Evolutionary conservation across 2,888 invertebrate species (phyloP).

Genomic region (Gandaritis pyraliata): DNA sequence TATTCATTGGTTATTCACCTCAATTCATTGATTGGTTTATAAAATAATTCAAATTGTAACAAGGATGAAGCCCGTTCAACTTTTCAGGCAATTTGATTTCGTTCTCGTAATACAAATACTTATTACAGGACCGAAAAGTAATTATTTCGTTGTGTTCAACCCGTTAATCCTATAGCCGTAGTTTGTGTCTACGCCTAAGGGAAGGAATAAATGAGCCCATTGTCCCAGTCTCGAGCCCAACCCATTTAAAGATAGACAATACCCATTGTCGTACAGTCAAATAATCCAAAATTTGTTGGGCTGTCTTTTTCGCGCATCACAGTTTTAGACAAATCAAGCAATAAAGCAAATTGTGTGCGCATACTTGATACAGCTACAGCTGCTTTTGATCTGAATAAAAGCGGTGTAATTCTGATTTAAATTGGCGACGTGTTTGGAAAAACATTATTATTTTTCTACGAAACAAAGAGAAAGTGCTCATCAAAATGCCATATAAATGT

Average conservation of each 20-base stretch:
- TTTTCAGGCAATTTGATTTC: conserved; percentile 38
- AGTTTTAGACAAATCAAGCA: conserved; percentile 58
- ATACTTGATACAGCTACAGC: not conserved
- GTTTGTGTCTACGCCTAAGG: conserved; percentile 72
- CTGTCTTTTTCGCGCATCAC: conserved; percentile 64
- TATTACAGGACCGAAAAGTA: conserved; percentile 57
- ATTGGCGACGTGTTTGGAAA: not conserved
- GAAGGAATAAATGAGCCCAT: conserved; percentile 76
- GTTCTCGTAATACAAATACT: conserved; percentile 38
- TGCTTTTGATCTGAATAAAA: not conserved
- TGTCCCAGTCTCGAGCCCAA: conserved; percentile 66
- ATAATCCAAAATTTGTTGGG: conserved; percentile 73
- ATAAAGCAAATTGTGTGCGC: not conserved
- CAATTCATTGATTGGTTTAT: no score
- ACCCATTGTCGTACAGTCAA: conserved; percentile 71
- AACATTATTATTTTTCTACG: conserved; percentile 7
- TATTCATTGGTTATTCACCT: no score
- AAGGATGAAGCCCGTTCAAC: conserved; percentile 21
- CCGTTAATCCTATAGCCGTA: conserved; percentile 66
- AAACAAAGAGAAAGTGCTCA: conserved; percentile 41
- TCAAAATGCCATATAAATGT: conserved; percentile 52
- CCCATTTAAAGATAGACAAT: conserved; percentile 77
- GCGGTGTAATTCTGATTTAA: conserved; percentile 17
- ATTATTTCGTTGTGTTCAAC: conserved; percentile 68
- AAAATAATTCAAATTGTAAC: not conserved